Base-by-base conservation (phyloP, 2,797 vertebrate genomes). In the Aplochiton taeniatus region DNA sequence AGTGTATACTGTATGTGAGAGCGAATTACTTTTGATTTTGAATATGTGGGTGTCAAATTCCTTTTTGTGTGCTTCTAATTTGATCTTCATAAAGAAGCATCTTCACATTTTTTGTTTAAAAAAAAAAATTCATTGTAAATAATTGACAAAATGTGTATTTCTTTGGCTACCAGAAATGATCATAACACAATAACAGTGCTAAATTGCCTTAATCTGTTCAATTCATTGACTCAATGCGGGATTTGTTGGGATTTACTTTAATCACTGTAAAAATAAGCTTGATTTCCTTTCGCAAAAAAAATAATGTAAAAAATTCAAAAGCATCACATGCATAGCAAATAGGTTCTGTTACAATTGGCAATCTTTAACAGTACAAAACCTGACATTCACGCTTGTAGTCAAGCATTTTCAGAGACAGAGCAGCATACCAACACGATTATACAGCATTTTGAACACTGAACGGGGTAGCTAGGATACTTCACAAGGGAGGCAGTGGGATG, bases 171-270 rank as follows among this genome's bases (percentile, higher is more conserved):
- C 31, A 31, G 31, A 31, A 31, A 31, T 31, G 31, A 65, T 80
- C 77, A 31, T 69, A 53, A 64, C 71, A 68, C 64, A 78, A 68
- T 70, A 79, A 82, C 79, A 46, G 70, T 75, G 54, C 73, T 78
- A 41, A 83, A 80, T 86, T 75, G 60, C 70, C 76, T 82, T 66
- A 71, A 75, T 75, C 73, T 65, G 60, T 14, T 19, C 48, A 57
- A 43, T 63, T 60, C 70, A 70, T 75, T 73, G 62, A 44, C 69
- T 31, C 52, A 57, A 11, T 68, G 64, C 58, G 63, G 12, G 72
- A 74, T 73, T 65, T 67, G 78, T 51, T 63, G 69, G 59, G 76
- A 74, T 77, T 51, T 18, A 58, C 67, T 62, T 72, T 66, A 52
- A 60, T 70, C 19, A 72, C n/a, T 13, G 16, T 9, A 54, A 55